A percentile compares a stretch with the other conserved stretches of the same genome.
phyloP scores from a whole-genome alignment of 2,888 invertebrate genomes.

The Sepioteuthis lessoniana region DNA sequence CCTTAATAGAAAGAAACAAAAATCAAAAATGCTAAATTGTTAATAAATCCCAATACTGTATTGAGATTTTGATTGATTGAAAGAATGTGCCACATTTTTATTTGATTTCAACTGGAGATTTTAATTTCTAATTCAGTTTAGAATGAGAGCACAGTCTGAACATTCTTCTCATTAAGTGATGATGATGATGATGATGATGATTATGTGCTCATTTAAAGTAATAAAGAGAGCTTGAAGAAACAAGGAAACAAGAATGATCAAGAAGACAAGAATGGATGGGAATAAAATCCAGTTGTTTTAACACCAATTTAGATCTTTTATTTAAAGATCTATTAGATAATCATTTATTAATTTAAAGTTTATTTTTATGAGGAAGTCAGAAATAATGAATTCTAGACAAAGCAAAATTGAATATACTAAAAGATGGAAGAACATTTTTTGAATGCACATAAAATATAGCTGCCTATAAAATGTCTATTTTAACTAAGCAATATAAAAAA shows the following conservation, averaged over 20 bases:
- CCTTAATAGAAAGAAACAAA: too few species aligned
- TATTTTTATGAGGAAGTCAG: background rate
- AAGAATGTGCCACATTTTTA: background rate
- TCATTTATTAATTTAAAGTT: background rate
- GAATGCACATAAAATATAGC: background rate
- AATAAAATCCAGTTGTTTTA: conserved; percentile 21
- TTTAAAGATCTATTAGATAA: background rate
- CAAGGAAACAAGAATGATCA: background rate
- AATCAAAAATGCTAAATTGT: too few species aligned
- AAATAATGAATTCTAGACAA: background rate
- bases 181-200: background rate
- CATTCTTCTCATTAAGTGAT: background rate
- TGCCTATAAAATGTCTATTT: background rate
- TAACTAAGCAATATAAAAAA: background rate
- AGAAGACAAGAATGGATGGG: background rate
- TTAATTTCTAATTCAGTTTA: background rate
- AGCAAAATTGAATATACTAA: background rate
- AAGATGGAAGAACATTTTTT: background rate
- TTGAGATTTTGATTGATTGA: background rate
- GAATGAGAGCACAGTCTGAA: background rate
- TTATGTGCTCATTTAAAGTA: too few species aligned
- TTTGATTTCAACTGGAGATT: background rate
- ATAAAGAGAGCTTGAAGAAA: background rate
- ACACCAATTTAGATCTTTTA: background rate
- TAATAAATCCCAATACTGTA: too few species aligned